Conservation (phyloP, 2,888 invertebrate genomes). For the Dynastes grantii region DNA sequence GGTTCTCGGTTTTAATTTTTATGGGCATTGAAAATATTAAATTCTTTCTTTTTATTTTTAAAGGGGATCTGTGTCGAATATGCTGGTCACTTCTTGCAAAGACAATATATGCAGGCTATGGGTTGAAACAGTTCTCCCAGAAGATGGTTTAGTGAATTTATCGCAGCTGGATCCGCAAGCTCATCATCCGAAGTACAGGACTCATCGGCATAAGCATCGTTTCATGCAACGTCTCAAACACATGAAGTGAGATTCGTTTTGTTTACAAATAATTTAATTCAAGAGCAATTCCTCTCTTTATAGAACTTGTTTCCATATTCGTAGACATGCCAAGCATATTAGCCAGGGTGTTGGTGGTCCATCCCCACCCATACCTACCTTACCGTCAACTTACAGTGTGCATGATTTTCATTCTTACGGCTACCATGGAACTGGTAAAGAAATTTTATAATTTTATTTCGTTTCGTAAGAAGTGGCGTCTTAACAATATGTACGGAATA, state of each 20-base stretch:
- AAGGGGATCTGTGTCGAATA: conserved; percentile 97
- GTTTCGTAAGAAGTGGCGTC: not conserved
- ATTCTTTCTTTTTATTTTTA: conserved; percentile 61
- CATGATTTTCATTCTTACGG: conserved; percentile 95
- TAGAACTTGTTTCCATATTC: conserved; percentile 92
- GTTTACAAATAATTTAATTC: conserved; percentile 43
- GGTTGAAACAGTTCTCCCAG: conserved; percentile 97
- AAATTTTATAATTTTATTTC: not conserved
- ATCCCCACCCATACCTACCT: conserved; percentile 85
- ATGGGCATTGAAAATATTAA: not conserved
- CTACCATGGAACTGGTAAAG: conserved; percentile 80
- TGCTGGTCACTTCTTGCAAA: conserved; percentile 97
- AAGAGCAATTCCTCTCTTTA: conserved; percentile 59
- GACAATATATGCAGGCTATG: conserved; percentile 99
- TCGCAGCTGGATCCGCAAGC: conserved; percentile 79
- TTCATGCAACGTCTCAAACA: conserved; percentile 97
- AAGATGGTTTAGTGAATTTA: conserved; percentile 89
- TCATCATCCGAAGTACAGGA: conserved; percentile 83
- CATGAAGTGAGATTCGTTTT: conserved; percentile 83
- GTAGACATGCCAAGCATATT: conserved; percentile 88
- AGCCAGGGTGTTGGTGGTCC: conserved; percentile 73
- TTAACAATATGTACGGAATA: not conserved
- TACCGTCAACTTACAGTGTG: conserved; percentile 93
- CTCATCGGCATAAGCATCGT: conserved; percentile 95
- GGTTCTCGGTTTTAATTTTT: conserved; percentile 48